Conservation (phyloP, 2,797 vertebrate genomes). For the Pelobates cultripes region DNA sequence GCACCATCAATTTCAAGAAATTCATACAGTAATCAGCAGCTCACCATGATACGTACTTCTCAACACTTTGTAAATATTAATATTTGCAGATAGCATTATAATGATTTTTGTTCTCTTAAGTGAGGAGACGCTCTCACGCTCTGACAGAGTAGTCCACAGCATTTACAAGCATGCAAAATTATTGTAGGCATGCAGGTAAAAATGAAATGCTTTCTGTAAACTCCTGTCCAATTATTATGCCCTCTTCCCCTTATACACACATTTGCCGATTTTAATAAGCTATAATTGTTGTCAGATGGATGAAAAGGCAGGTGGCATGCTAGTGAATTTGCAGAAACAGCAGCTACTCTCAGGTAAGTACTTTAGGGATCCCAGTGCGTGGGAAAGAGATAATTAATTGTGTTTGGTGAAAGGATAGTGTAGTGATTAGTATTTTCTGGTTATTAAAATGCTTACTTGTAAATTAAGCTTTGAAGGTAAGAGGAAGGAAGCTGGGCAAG, state of each 20-base stretch:
- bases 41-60: neutral
- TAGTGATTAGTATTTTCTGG: conserved; percentile 38
- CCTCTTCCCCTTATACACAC: neutral
- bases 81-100: neutral
- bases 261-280: conserved; percentile 3
- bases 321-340: conserved; percentile 27
- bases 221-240: neutral
- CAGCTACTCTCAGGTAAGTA: conserved; percentile 40
- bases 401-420: conserved; percentile 31
- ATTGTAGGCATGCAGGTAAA: neutral
- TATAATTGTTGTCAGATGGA: conserved; percentile 12
- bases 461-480: conserved; percentile 41
- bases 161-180: neutral
- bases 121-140: neutral
- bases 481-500: neutral
- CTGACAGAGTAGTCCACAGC: neutral
- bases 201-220: neutral
- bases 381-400: conserved; percentile 47
- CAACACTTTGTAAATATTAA: neutral
- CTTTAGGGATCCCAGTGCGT: conserved; percentile 41
- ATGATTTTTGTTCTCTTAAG: too few species aligned
- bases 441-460: conserved; percentile 50
- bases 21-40: neutral
- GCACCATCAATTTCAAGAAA: neutral
- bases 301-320: conserved; percentile 11